Percentiles rank a stretch among this genome's conserved stretches.
phyloP scores from a whole-genome alignment of 2,797 vertebrate genomes.

The Knipowitschia caucasica region DNA sequence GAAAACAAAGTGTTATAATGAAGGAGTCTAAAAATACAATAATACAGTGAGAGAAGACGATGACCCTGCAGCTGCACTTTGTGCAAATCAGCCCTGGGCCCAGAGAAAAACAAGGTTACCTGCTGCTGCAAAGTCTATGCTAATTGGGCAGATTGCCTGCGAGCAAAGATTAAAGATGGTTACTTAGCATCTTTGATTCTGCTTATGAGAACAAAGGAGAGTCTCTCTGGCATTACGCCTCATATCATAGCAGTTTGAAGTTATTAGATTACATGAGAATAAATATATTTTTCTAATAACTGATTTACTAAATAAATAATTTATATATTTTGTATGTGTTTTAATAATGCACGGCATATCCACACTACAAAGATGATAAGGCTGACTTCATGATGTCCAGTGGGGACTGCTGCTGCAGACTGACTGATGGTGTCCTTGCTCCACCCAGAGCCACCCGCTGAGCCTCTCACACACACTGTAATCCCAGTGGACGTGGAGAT shows the following conservation, averaged over 20 bases:
- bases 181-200: constrained; percentile 55
- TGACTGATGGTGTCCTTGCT: constrained; percentile 36
- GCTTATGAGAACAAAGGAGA: constrained; percentile 45
- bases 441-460: constrained; percentile 26
- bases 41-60: constrained; percentile 26
- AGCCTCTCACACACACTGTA: constrained; percentile 45
- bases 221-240: constrained; percentile 15
- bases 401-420: constrained; percentile 27
- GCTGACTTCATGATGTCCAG: background rate
- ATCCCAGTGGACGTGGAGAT: constrained; percentile 39
- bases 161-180: constrained; percentile 60
- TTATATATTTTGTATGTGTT: background rate
- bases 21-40: constrained; percentile 47
- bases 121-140: constrained; percentile 52
- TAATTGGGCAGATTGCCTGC: constrained; percentile 56
- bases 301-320: background rate
- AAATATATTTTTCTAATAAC: background rate
- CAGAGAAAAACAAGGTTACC: constrained; percentile 63
- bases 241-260: constrained; percentile 6
- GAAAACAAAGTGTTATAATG: constrained; percentile 36
- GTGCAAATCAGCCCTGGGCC: constrained; percentile 57
- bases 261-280: constrained; percentile 27
- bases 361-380: constrained; percentile 8
- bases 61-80: constrained; percentile 50
- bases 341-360: constrained; percentile 4